These are phyloP conservation scores for Oryzaephilus surinamensis DNA, from an alignment of 1,140 invertebrate species.

Conservation along the genomic window DNA sequence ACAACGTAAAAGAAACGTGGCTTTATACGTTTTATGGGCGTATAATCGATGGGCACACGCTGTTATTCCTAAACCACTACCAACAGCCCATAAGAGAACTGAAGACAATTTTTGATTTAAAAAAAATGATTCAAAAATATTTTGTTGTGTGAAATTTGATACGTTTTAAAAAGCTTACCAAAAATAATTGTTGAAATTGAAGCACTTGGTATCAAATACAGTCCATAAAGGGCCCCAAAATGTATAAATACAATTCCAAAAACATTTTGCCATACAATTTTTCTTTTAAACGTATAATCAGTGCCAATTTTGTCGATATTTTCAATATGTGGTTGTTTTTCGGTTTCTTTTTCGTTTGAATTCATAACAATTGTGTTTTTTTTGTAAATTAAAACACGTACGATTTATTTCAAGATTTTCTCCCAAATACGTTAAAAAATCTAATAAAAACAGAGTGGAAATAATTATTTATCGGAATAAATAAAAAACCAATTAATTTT, in stretches of 20 bases:
- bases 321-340: not conserved
- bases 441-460: too few relatives aligned
- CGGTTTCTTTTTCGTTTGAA: too few relatives aligned
- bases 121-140: not conserved
- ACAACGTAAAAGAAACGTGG: conserved; percentile 33
- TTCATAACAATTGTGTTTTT: too few relatives aligned
- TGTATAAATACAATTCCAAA: conserved; percentile 42
- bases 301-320: conserved; percentile 36
- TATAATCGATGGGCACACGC: conserved; percentile 45
- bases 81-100: conserved; percentile 25
- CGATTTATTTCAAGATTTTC: too few relatives aligned
- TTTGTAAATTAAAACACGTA: too few relatives aligned
- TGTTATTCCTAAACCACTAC: conserved; percentile 37
- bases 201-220: conserved; percentile 11
- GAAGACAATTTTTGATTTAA: too few relatives aligned
- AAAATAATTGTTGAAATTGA: conserved; percentile 8
- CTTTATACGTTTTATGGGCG: conserved; percentile 45
- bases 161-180: conserved; percentile 14
- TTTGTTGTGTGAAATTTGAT: not conserved
- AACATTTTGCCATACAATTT: conserved; percentile 43
- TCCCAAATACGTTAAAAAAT: too few relatives aligned
- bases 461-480: too few relatives aligned
- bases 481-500: too few relatives aligned
- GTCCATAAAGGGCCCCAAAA: conserved; percentile 34
- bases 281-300: conserved; percentile 38